Percentiles rank a stretch among this genome's conserved stretches.
Evolutionary conservation across 2,888 invertebrate species (phyloP).

Genomic region (Tinea trinotella): DNA sequence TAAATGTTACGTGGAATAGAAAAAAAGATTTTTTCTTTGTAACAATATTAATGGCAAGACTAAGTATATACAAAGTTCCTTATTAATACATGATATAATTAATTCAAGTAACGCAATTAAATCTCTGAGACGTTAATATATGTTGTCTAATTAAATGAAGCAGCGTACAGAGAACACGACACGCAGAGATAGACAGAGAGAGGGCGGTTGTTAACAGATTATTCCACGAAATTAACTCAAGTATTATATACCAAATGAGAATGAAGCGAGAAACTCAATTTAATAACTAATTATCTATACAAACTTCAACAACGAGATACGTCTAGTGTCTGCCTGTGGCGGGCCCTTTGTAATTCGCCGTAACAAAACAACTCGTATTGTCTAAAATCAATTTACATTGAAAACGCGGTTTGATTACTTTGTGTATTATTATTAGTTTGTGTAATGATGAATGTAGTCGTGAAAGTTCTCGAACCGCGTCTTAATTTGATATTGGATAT

Average conservation of each 20-base stretch:
- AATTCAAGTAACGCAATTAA: too few species aligned
- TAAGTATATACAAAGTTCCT: too few species aligned
- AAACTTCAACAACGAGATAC: neutral
- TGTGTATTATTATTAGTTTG: neutral
- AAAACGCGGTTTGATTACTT: neutral
- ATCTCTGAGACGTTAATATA: too few species aligned
- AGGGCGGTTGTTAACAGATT: neutral
- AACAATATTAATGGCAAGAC: too few species aligned
- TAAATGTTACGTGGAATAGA: too few species aligned
- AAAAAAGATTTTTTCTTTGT: too few species aligned
- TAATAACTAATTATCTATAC: constrained; percentile 1
- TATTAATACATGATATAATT: too few species aligned
- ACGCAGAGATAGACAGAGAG: too few species aligned
- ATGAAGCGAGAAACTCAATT: constrained; percentile 1
- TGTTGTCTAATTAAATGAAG: neutral
- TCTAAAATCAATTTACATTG: neutral
- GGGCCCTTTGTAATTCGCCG: neutral
- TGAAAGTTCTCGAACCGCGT: too few species aligned
- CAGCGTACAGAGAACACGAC: too few species aligned
- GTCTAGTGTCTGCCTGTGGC: neutral
- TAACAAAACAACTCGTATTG: neutral
- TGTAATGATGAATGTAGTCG: too few species aligned
- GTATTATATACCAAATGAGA: neutral
- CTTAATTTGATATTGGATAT: too few species aligned
- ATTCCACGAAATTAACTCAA: neutral